Evolutionary conservation across 2,797 vertebrate genomes (phyloP), one percentile per base, ranked within the genome.

Genomic region (Dermochelys coriacea): DNA sequence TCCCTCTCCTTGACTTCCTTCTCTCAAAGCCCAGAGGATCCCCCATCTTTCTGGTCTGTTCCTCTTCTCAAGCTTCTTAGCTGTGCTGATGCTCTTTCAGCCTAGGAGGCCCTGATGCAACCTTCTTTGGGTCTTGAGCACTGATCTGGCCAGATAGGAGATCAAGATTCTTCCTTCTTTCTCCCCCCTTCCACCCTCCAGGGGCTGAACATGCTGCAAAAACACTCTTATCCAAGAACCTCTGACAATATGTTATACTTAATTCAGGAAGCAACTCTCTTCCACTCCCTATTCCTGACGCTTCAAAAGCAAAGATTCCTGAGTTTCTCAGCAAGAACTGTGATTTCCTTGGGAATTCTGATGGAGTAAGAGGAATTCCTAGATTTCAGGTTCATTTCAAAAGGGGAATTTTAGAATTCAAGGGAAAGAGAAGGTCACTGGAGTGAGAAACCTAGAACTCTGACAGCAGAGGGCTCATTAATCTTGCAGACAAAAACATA

Each of bases 391-490:
- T 89, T 95, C 87, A 49, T 75, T 68, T 95, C 75, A 75, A 57
- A 93, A 89, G 74, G 85, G 77, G 68, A 77, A 86, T 82, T 5
- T 37, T 89, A 29, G 54, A 81, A 25, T 86, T 16, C 90, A 85
- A 29, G 16, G 77, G 59, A 85, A 86, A 84, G 64, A 88, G 34
- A 78, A 74, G 87, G 80, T 9, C 78, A 4, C 16, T 85, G 41
- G 87, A 51, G 82, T 47, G 27, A 1, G 0, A 91, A 84, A 54
- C 68, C 45, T 92, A 79, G 68, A 91, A 68, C 93, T 12, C 51
- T 93, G 81, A 49, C 74, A 91, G 83, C 51, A 94, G 88, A 71
- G 94, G 59, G 89, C 83, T 92, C 55, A 94, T 95, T 29, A 3
- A 81, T 54, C 55, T 77, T 86, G n/a, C n/a, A 78, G 45, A 84